These are phyloP conservation scores for Harpagifer antarcticus DNA, from an alignment of 2,797 vertebrate genomes.

Conservation along the genomic window DNA sequence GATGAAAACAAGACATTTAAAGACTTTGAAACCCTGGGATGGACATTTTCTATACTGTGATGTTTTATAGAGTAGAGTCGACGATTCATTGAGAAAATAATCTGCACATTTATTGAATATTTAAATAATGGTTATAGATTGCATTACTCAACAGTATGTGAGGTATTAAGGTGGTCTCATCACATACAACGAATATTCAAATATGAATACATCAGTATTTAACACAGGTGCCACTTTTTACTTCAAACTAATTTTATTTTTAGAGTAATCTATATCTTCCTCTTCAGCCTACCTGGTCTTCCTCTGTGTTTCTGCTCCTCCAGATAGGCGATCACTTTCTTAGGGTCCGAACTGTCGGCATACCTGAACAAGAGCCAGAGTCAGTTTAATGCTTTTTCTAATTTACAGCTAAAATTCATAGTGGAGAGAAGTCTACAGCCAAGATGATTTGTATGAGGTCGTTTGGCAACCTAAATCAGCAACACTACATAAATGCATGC, in stretches of 20 bases:
- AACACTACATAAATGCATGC: background rate
- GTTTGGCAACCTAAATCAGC: too few species aligned
- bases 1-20: too few species aligned
- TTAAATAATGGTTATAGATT: too few species aligned
- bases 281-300: constrained; percentile 82
- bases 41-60: too few species aligned
- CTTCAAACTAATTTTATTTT: background rate
- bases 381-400: background rate
- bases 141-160: too few species aligned
- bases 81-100: too few species aligned
- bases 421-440: background rate
- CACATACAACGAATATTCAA: too few species aligned
- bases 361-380: constrained; percentile 83
- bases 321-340: constrained; percentile 85
- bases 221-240: background rate
- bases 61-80: too few species aligned
- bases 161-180: too few species aligned
- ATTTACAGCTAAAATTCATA: background rate
- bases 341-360: constrained; percentile 84
- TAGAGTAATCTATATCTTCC: background rate
- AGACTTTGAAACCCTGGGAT: too few species aligned
- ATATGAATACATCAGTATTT: too few species aligned
- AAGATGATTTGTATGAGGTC: background rate
- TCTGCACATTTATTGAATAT: too few species aligned
- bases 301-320: constrained; percentile 84